Conservation (phyloP, 2,888 invertebrate species). For the Lasius fuliginosus region DNA sequence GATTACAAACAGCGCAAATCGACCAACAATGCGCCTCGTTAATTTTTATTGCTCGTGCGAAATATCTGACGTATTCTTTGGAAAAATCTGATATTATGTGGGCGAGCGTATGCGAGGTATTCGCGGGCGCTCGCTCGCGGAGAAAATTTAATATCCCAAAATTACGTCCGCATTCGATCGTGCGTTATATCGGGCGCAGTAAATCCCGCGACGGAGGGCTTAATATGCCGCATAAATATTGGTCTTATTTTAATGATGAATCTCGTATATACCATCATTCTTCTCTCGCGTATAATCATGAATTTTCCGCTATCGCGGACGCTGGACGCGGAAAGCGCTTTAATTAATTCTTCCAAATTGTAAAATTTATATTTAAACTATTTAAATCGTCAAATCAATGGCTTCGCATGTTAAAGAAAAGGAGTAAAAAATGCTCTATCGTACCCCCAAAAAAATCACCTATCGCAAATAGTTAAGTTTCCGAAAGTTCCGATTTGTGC, state of each 20-base stretch:
- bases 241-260: slow-evolving; percentile 54
- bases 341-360: neutral
- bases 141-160: slow-evolving; percentile 52
- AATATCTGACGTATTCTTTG: slow-evolving; percentile 28
- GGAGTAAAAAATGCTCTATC: neutral
- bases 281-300: neutral
- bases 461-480: neutral
- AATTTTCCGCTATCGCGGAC: neutral
- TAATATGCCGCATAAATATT: slow-evolving; percentile 53
- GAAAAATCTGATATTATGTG: slow-evolving; percentile 35
- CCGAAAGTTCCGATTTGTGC: neutral
- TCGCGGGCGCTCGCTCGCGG: neutral
- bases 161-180: slow-evolving; percentile 52
- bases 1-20: slow-evolving; percentile 31
- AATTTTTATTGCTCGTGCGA: slow-evolving; percentile 29
- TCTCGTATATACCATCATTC: neutral
- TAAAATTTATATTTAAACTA: neutral
- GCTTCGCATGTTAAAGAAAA: neutral
- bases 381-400: neutral
- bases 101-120: neutral
- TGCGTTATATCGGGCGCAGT: slow-evolving; percentile 25
- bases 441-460: neutral
- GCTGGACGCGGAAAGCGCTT: neutral
- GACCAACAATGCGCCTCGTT: slow-evolving; percentile 25
- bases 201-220: slow-evolving; percentile 33